Base-by-base conservation (phyloP, 2,888 invertebrate genomes). In the Sphaerophoria taeniata region DNA sequence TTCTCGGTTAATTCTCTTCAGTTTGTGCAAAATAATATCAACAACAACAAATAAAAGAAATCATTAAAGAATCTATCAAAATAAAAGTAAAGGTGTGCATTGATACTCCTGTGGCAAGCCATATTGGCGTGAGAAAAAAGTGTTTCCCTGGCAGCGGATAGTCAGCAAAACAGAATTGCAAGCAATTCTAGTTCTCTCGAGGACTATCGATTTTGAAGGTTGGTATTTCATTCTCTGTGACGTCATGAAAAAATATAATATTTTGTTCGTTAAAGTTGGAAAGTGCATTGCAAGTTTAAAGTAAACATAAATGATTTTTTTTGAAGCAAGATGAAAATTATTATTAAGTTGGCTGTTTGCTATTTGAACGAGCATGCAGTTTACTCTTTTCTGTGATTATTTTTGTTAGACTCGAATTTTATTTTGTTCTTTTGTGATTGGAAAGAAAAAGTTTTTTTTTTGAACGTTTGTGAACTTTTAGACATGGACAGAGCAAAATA, bases 101-200 rank as follows among this genome's bases (percentile, higher is more conserved):
- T 58, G 79, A 75, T 84, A 84, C 74, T 79, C 74, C 71, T 71
- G 79, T 83, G 78, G 78, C 24, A 9, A 45, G 33, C 49, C 39
- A 56, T 4, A 49, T 2, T 6, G n/a, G 69, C 69, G 70, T 79
- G 71, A 58, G 7, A 63, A 73, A 14, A 39, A 31, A 16, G 47
- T 49, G 55, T 65, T 65, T 72, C 39, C 55, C 47, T 47, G 16
- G 61, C 34, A 70, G 33, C 58, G 14, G 53, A 53, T 24, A 24
- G 24, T 24, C 67, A 53, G 53, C n/a, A 39, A 14, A 31, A 56
- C 69, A 39, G 70, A 70, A 58, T 73, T 73, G 56, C 69, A 63
- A 34, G 12, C 3, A n/a, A 4, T 70, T 65, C 83, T 70, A 70
- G 9, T 79, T 74, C 83, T 55, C 24, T 34, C 24, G 7, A 31